Evolutionary conservation across 2,797 vertebrate species (phyloP).

Genomic region (Liasis olivaceus): DNA sequence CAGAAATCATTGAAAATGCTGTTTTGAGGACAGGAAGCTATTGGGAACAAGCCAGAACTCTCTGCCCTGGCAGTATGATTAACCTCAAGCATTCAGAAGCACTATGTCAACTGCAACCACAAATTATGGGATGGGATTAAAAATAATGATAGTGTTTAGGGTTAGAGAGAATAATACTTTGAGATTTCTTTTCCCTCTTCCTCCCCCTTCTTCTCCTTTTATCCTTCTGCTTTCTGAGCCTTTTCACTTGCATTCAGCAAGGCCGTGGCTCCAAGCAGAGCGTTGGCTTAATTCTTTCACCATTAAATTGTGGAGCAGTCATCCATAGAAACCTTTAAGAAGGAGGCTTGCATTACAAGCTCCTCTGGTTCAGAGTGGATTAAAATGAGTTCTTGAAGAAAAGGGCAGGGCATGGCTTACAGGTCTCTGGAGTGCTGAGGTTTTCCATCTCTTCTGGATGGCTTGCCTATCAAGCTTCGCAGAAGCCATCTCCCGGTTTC

Average conservation of each 20-base stretch:
- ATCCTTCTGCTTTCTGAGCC: neutral
- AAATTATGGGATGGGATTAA: slow-evolving; percentile 41
- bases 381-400: neutral
- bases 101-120: slow-evolving; percentile 27
- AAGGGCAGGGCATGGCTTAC: neutral
- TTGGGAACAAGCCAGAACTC: neutral
- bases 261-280: neutral
- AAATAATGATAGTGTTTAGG: slow-evolving; percentile 37
- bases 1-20: neutral
- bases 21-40: slow-evolving; percentile 14
- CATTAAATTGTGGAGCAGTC: neutral
- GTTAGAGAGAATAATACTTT: neutral
- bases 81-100: slow-evolving; percentile 30
- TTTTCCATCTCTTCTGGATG: neutral
- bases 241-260: neutral
- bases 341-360: neutral
- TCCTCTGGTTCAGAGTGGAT: neutral
- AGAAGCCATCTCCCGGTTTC: neutral
- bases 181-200: neutral
- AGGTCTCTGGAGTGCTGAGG: too few relatives aligned
- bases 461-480: neutral
- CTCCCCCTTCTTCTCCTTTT: neutral
- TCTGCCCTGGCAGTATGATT: slow-evolving; percentile 9
- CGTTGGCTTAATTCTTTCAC: neutral
- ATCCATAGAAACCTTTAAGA: neutral